Base-by-base conservation (phyloP, 2,888 invertebrate genomes). In the Disparrhopalites patrizii region DNA sequence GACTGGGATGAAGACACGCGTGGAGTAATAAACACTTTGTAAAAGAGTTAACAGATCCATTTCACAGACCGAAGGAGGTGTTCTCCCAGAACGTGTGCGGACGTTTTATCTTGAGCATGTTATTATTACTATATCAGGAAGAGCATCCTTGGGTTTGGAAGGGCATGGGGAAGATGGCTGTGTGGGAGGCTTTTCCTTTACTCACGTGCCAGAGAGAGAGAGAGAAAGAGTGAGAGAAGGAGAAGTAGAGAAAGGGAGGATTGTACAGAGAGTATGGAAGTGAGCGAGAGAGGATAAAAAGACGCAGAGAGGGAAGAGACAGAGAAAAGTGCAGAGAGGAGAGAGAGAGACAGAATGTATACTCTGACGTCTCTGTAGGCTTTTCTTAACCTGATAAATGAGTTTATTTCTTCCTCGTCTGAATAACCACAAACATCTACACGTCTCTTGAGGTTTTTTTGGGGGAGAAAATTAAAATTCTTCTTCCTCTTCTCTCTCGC, bases 21-120 rank as follows among this genome's bases (percentile, higher is more conserved):
- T n/a, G 30, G 23, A 51, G 65, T 65, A 65, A 65, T 65, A 65
- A 65, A 65, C 65, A 65, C 65, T 65, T 65, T 58, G 65, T 61
- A 61, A 61, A 61, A 50, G 51, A 61, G 51, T 61, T 61, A 61
- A 61, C 47, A 47, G 55, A 30, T 58, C 58, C 58, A 58, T 43
- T 40, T 58, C 43, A 43, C n/a, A n/a, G n/a, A n/a, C n/a, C n/a
- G n/a, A n/a, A n/a, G n/a, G n/a, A n/a, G n/a, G n/a, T n/a, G n/a
- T n/a, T n/a, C n/a, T n/a, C n/a, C n/a, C n/a, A n/a, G n/a, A n/a
- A n/a, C n/a, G 40, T 36, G 27, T 15, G 28, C n/a, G 3, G 40
- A 40, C 54, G n/a, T 54, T 54, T 54, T 54, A 54, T 54, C 54
- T 31, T n/a, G 30, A 33, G 54, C 31, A 54, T 54, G 54, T 54